phyloP scores from a whole-genome alignment of 1,140 invertebrate species.

The Bombus huntii region DNA sequence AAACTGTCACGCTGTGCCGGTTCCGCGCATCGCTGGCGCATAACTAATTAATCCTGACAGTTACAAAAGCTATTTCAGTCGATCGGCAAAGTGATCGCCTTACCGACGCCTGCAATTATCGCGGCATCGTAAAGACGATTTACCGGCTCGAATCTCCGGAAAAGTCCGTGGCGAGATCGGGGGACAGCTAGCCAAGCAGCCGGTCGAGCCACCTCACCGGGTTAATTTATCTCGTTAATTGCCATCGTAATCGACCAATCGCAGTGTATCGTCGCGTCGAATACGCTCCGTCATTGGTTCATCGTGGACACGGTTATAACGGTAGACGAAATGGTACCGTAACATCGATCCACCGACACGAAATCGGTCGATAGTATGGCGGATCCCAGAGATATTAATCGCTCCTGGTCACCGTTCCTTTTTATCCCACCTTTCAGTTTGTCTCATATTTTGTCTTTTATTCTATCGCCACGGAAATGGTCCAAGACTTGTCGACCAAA shows the following conservation, averaged over 20 bases:
- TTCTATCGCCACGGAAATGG: neutral
- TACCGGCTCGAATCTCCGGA: slow-evolving; percentile 27
- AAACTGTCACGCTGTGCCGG: slow-evolving; percentile 32
- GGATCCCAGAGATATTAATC: slow-evolving; percentile 25
- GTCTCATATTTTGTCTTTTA: neutral
- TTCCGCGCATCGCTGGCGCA: slow-evolving; percentile 26
- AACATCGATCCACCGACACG: slow-evolving; percentile 41
- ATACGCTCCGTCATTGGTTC: slow-evolving; percentile 50
- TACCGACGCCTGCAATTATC: slow-evolving; percentile 60
- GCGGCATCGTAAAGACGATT: slow-evolving; percentile 19
- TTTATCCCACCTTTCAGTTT: neutral
- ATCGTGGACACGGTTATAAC: slow-evolving; percentile 42
- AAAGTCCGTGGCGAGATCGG: slow-evolving; percentile 27
- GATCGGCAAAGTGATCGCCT: slow-evolving; percentile 59
- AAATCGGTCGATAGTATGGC: slow-evolving; percentile 50
- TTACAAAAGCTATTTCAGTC: slow-evolving; percentile 55
- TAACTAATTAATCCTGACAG: slow-evolving; percentile 63
- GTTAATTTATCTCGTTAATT: slow-evolving; percentile 68
- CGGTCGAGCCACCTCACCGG: slow-evolving; percentile 35
- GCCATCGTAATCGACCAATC: slow-evolving; percentile 60
- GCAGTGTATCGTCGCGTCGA: neutral
- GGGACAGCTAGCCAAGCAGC: neutral
- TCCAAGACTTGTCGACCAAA: neutral
- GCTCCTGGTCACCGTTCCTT: neutral
- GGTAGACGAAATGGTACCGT: slow-evolving; percentile 66